Evolutionary conservation across 1,140 invertebrate genomes (phyloP).

Genomic region (Drosophila mojavensis): DNA sequence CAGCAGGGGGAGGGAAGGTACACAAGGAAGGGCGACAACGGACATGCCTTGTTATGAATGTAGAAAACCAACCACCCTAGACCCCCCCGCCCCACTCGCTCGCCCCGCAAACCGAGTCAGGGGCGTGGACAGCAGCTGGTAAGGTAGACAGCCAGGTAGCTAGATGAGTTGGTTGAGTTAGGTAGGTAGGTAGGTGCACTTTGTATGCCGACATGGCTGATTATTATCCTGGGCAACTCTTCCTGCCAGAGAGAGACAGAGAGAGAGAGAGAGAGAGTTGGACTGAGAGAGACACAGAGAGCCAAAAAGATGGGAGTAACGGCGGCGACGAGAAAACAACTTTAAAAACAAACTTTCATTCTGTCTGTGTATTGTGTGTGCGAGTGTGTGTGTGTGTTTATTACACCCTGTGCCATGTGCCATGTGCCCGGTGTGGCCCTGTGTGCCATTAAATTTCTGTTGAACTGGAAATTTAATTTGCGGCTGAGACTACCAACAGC

Average conservation of each 20-base stretch:
- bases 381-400: not conserved
- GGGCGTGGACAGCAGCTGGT: slow-evolving; percentile 5
- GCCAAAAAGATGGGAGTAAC: not conserved
- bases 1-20: not conserved
- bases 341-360: slow-evolving; percentile 56
- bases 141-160: too few species aligned
- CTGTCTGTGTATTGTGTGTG: not conserved
- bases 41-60: slow-evolving; percentile 20
- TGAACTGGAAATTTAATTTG: slow-evolving; percentile 72
- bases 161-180: not conserved
- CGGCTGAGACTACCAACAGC: slow-evolving; percentile 51
- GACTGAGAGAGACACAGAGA: too few species aligned
- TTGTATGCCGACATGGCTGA: slow-evolving; percentile 34
- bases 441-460: slow-evolving; percentile 71
- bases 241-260: not conserved
- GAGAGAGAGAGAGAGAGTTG: not conserved
- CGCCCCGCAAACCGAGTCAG: not conserved
- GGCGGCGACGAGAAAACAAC: slow-evolving; percentile 19
- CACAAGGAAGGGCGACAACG: not conserved
- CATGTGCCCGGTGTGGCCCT: not conserved
- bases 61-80: too few species aligned
- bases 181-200: slow-evolving; percentile 20
- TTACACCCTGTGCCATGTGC: slow-evolving; percentile 4
- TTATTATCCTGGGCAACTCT: slow-evolving; percentile 28
- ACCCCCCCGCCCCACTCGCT: too few species aligned